Evolutionary conservation across 2,113 vertebrate genomes (phyloP), one percentile per base, ranked within the genome.

Genomic region (Cyanoderma ruficeps): DNA sequence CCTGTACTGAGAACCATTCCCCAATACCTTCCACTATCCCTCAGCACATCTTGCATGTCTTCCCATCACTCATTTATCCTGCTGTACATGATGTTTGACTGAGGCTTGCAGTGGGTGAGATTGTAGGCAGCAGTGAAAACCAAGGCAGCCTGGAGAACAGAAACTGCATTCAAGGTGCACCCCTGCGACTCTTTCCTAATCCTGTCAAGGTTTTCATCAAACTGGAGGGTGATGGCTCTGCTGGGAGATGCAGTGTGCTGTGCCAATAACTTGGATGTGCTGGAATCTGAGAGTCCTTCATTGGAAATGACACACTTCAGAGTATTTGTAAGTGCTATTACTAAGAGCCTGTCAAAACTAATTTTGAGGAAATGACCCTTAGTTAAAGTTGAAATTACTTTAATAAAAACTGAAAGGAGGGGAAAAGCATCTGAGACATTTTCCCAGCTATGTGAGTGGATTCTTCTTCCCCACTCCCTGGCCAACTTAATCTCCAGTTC

Each of bases 181-280:
- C 9, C 61, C 11, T 4, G 37, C 0, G 6, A 37, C 22, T 31
- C 23, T 53, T 41, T 42, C 17, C 49, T 50, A 53, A 21, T 68
- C 30, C 55, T 56, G 6, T 22, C 31, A 64, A 35, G 10, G 30
- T 2, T 80, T 28, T 23, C 0, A 0, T 47, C 46, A 44, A 57
- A 7, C 55, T 37, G 41, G 20, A 52, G 19, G 28, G 46, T 28
- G 50, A 28, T 28, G 64, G 19, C 31, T 80, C 50, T 65, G 16
- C 22, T 52, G 84, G 41, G 72, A 77, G 24, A 61, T 24, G 63
- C 12, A 16, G 13, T 17, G 18, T 42, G 25, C 41, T 74, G 11
- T 69, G 46, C 27, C 42, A 35, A 52, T 59, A 72, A 60, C 27
- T 37, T 52, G 69, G 18, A 47, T 69, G 21, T 27, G 10, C n/a